phyloP scores from a whole-genome alignment of 1,140 invertebrate genomes.

The Hylyphantes graminicola region DNA sequence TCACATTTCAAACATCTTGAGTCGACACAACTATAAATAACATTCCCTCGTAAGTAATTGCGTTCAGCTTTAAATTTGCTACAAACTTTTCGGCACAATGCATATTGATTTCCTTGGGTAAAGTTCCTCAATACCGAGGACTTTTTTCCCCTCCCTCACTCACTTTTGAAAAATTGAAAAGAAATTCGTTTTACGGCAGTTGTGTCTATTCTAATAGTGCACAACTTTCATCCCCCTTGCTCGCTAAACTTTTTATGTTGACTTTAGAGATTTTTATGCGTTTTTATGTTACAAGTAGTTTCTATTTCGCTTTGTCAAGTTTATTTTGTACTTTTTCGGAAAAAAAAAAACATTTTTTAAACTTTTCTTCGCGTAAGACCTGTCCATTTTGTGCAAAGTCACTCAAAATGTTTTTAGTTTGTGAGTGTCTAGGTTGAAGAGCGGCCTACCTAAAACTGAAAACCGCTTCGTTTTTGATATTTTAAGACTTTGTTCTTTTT shows the following conservation, averaged over 20 bases:
- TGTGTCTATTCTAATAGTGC: conserved; percentile 54
- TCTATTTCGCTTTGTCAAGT: conserved; percentile 59
- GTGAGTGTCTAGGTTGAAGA: neutral
- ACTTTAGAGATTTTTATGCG: conserved; percentile 57
- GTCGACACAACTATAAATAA: conserved; percentile 54
- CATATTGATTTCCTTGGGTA: conserved; percentile 52
- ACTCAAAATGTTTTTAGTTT: conserved; percentile 53
- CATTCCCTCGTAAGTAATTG: conserved; percentile 52
- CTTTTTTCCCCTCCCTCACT: conserved; percentile 30
- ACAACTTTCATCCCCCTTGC: conserved; percentile 34
- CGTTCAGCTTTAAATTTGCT: conserved; percentile 3
- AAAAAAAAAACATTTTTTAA: neutral
- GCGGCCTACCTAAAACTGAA: conserved; percentile 30
- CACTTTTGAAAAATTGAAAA: conserved; percentile 40
- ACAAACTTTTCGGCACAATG: conserved; percentile 40
- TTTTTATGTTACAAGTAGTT: conserved; percentile 59
- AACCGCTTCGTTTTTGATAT: conserved; percentile 45
- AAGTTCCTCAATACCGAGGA: conserved; percentile 14
- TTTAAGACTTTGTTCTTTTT: conserved; percentile 28
- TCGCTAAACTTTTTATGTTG: conserved; percentile 58
- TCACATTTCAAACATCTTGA: conserved; percentile 55
- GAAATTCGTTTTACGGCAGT: conserved; percentile 53
- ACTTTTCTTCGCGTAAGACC: conserved; percentile 20
- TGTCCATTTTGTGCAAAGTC: conserved; percentile 58
- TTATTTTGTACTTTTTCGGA: conserved; percentile 41